Percentiles rank a stretch among this genome's conserved stretches.
These are phyloP conservation scores for Salticus scenicus DNA, from an alignment of 2,888 invertebrate species.

Conservation along the genomic window DNA sequence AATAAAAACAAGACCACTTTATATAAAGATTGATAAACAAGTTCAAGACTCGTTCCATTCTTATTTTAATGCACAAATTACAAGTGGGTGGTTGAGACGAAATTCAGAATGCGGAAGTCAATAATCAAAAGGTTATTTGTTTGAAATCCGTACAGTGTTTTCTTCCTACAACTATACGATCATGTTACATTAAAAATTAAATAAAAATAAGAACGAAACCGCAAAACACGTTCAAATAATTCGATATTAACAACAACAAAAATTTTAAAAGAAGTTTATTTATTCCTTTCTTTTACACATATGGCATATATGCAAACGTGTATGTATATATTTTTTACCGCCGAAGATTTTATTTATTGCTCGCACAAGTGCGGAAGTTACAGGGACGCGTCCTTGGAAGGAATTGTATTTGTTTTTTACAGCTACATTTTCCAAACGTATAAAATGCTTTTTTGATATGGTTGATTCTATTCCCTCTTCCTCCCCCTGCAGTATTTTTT, in stretches of 20 bases:
- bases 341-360: conserved; percentile 55
- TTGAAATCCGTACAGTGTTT: conserved; percentile 15
- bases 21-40: too few species aligned
- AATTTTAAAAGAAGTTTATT: conserved; percentile 17
- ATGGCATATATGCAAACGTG: conserved; percentile 18
- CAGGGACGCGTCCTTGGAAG: conserved; percentile 60
- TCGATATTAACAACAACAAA: conserved; percentile 43
- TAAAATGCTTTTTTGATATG: background rate
- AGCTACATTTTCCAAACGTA: conserved; percentile 15
- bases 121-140: conserved; percentile 41
- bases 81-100: conserved; percentile 42
- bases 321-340: conserved; percentile 30
- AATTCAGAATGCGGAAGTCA: conserved; percentile 56
- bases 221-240: background rate
- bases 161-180: conserved; percentile 26
- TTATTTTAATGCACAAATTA: too few species aligned
- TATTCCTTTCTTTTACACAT: conserved; percentile 2
- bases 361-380: conserved; percentile 29
- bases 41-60: too few species aligned
- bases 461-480: conserved; percentile 2
- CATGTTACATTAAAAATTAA: too few species aligned
- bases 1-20: too few species aligned
- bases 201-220: too few species aligned
- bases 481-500: background rate
- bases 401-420: conserved; percentile 24